Evolutionary conservation across 2,888 invertebrate species (phyloP), one percentile per base, ranked within the genome.

Genomic region (Clostera curtula): DNA sequence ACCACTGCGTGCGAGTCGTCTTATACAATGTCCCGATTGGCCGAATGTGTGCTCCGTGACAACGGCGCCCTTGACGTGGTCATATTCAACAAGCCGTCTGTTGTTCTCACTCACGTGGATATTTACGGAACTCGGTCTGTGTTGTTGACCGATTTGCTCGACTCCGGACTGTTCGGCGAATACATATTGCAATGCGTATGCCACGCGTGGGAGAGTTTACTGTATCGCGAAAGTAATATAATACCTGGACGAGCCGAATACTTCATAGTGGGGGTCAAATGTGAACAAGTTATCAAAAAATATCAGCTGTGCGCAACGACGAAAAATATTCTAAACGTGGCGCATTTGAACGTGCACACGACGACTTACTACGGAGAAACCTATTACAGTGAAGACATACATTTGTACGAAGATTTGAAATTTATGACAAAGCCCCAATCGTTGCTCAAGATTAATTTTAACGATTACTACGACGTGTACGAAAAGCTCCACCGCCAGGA

Each of bases 121-220:
- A 27, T 40, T 4, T 29, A 20, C 9, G 32, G 34, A 0, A 23
- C 19, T 10, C 29, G 22, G 9, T 33, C 45, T 1, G 28, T 43
- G 3, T 9, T 44, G 12, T 2, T 45, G 3, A 36, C 39, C 1
- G 46, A 42, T 13, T 16, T 17, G 3, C 24, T 45, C 7, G 44
- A 44, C 12, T 5, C 46, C 0, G 46, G 28, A 0, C n/a, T 44
- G 8, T 36, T 44, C 4, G 39, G 46, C 2, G 26, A 34, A 14
- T 10, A 31, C 38, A 80, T 88, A 18, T 55, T 92, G 21, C 74
- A 86, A 32, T 87, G 88, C 2, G 53, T 90, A 21, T 62, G 85
- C 19, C 88, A 91, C 60, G 90, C 90, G 3, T 88, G 88, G 83
- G 67, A 85, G 18, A 34, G 34, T 15, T 27, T 45, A 12, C 30